Base-by-base conservation (phyloP, 2,113 vertebrate genomes). In the Archocentrus centrarchus region DNA sequence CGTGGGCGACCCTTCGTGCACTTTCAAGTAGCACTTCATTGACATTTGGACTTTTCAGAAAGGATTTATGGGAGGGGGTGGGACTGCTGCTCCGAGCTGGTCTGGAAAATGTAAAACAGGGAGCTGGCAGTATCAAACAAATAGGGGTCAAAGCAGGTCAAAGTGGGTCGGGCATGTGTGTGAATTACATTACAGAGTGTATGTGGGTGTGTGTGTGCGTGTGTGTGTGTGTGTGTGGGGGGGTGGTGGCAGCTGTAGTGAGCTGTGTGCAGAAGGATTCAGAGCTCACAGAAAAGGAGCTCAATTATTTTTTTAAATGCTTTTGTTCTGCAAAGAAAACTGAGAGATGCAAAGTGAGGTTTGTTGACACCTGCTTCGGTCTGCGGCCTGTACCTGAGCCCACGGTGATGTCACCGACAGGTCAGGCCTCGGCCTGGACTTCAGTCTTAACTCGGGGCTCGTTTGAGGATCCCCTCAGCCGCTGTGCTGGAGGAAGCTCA, bases 101-200 rank as follows among this genome's bases (percentile, higher is more conserved):
- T 35, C 62, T 58, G 60, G 53, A 80, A 86, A 86, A 91, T 91
- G 86, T 88, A 85, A 84, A 83, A 39, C 35, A 13, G 57, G 11
- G 57, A 73, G 68, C 41, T 3, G 13, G 22, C 37, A 22, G 85
- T 86, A 83, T 81, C 66, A 86, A 91, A 63, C 80, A 90, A 88
- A 92, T 84, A 41, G 75, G 61, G 88, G 90, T 92, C 84, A 81
- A 32, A 55, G 22, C 88, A 66, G 88, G 82, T 91, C 84, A 9
- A 80, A 47, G 32, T 9, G 11, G 79, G 82, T 88, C 77, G 82
- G 61, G 22, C 24, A 6, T 7, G 61, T 60, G 35, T 35, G 73
- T 88, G 82, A 76, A 75, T 86, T 80, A 83, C 75, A 85, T 88
- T 80, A 85, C 13, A 20, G 53, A 8, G 81, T 41, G 50, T 70